Percentiles rank a stretch among this genome's conserved stretches.
Conservation (phyloP, 2,888 invertebrate genomes). For the Pollenia labialis region DNA sequence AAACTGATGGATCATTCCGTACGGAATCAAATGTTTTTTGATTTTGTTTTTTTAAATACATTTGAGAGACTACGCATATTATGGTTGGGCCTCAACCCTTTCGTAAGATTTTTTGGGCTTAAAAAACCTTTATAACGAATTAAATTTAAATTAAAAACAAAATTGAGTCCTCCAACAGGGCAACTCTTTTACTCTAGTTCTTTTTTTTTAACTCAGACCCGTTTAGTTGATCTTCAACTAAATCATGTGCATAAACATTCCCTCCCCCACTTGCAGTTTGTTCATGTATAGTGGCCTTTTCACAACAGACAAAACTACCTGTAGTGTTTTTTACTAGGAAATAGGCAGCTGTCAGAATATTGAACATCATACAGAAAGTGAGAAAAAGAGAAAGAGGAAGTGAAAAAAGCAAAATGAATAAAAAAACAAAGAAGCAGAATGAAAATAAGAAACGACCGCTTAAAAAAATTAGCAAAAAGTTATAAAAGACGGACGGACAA, state of each 20-base stretch:
- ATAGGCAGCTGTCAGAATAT: conserved; percentile 38
- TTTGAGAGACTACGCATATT: too few species aligned
- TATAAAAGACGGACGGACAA: conserved; percentile 15
- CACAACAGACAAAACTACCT: conserved; percentile 51
- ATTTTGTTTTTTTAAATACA: too few species aligned
- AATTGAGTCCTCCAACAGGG: neutral
- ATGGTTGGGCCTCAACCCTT: too few species aligned
- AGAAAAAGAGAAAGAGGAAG: neutral
- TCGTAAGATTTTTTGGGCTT: too few species aligned
- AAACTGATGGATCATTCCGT: too few species aligned
- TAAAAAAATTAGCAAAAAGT: conserved; percentile 55
- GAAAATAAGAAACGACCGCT: conserved; percentile 52
- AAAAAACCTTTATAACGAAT: too few species aligned
- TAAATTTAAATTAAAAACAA: too few species aligned
- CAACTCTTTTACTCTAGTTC: neutral
- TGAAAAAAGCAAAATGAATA: conserved; percentile 10
- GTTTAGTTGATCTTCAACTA: conserved; percentile 17
- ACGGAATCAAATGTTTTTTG: too few species aligned
- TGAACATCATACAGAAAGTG: neutral
- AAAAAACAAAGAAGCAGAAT: conserved; percentile 11
- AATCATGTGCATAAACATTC: conserved; percentile 13
- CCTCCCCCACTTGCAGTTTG: neutral
- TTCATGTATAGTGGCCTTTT: neutral
- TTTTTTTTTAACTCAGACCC: neutral
- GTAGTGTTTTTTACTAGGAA: conserved; percentile 55